Percentiles rank a stretch among this genome's conserved stretches.
Evolutionary conservation across 2,797 vertebrate genomes (phyloP).

Genomic region (Eospalax fontanierii): DNA sequence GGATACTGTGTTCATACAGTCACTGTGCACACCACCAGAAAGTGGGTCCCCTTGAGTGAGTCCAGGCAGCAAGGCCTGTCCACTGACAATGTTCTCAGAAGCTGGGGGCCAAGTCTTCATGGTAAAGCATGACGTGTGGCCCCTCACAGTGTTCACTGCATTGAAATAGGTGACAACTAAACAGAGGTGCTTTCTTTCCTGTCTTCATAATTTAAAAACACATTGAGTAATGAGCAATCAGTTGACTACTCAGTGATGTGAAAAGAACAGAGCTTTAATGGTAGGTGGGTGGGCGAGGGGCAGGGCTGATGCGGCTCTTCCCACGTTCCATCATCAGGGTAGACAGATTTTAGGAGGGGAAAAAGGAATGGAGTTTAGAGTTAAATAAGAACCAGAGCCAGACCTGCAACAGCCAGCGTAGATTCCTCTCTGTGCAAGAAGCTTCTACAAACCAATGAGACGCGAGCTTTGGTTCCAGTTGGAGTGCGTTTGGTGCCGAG

Average conservation of each 20-base stretch:
- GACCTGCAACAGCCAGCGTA: no score
- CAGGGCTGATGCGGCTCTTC: neutral
- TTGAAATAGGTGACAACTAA: neutral
- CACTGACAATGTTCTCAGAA: accelerated
- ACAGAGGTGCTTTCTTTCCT: neutral
- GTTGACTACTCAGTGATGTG: neutral
- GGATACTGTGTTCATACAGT: neutral
- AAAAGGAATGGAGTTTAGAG: no score
- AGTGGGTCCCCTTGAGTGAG: neutral
- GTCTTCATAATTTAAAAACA: neutral
- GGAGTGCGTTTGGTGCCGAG: no score
- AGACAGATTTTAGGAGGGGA: no score
- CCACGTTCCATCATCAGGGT: neutral
- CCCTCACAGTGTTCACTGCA: neutral
- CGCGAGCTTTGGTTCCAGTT: no score
- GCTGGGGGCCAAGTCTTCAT: neutral
- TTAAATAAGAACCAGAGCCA: no score
- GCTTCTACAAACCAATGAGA: no score
- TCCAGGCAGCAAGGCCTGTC: neutral
- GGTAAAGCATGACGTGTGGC: neutral
- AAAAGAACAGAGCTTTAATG: no score
- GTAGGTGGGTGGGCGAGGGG: neutral
- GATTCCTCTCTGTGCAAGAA: no score
- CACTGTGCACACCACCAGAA: neutral
- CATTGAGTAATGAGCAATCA: neutral